Conservation (phyloP, 1,140 invertebrate genomes). For the Drosophila repleta region DNA sequence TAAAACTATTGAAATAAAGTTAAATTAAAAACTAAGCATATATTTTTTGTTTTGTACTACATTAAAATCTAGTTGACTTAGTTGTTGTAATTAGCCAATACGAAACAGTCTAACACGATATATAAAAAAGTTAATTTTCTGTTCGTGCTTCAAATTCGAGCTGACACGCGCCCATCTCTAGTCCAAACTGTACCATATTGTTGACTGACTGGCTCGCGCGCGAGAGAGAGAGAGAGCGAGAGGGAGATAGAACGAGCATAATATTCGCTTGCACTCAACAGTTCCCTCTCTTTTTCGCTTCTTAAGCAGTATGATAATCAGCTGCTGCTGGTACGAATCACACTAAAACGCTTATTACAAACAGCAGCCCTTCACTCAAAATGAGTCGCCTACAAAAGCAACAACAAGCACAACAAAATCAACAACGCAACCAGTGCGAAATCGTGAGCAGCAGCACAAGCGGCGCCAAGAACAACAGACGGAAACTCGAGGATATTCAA, state of each 20-base stretch:
- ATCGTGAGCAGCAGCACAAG: slow-evolving; percentile 40
- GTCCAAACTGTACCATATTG: slow-evolving; percentile 76
- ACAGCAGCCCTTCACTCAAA: slow-evolving; percentile 29
- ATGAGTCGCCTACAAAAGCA: slow-evolving; percentile 61
- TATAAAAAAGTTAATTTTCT: too few species aligned
- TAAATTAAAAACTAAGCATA: neutral
- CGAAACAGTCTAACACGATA: too few species aligned
- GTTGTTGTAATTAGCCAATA: neutral
- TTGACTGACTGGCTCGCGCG: slow-evolving; percentile 14
- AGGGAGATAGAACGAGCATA: slow-evolving; percentile 7
- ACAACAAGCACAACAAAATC: slow-evolving; percentile 14
- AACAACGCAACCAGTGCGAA: slow-evolving; percentile 29
- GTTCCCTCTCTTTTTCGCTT: slow-evolving; percentile 18
- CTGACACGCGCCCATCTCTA: slow-evolving; percentile 32
- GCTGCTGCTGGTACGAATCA: slow-evolving; percentile 21
- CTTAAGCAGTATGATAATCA: slow-evolving; percentile 52
- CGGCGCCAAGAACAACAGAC: slow-evolving; percentile 29
- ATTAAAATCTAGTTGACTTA: neutral
- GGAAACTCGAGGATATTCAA: slow-evolving; percentile 34
- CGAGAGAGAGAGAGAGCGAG: neutral
- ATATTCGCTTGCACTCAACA: slow-evolving; percentile 22
- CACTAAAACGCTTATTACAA: slow-evolving; percentile 49
- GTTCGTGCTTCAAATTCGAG: neutral
- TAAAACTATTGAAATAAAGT: neutral
- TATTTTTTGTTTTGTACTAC: neutral